Evolutionary conservation across 1,140 invertebrate genomes (phyloP), one percentile per base, ranked within the genome.

Genomic region (Ostrea denselamellosa): DNA sequence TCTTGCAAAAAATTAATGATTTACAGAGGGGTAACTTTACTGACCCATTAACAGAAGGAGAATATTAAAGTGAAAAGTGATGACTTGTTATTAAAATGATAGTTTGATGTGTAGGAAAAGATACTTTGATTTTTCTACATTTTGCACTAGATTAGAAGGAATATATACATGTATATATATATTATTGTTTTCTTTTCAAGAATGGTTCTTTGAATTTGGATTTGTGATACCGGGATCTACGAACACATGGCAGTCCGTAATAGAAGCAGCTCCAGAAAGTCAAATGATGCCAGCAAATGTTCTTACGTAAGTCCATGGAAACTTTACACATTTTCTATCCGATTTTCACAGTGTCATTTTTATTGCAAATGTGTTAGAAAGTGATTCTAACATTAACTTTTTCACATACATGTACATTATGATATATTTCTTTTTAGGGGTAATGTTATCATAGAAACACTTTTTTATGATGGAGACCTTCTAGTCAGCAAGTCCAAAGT

Each of bases 201-300:
- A 99, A 95, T 99, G 99, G 99, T 98, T 97, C 94, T 99, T 99
- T 95, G 98, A 99, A 94, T 99, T 99, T 96, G 99, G 99, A 65
- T 99, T 98, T 95, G 99, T 99, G 0, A 99, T 99, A 93, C 98
- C 98, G 25, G 98, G 98, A 92, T 99, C 99, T 25, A 99, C 98
- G 71, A 99, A 99, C 95, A 99, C 99, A 7, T 99, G 99, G 99
- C 98, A 99, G 95, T 99, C 97, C 87, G 96, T 98, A 25, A 99
- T 99, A 91, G 98, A 99, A 96, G 98, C 99, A 58, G 99, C 99
- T 0, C 99, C 99, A 4, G 99, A 99, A 95, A 99, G 98, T 89
- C 98, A 99, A 96, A 99, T 99, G 99, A 99, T 99, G 98, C 99
- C 99, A 68, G 98, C 99, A 2, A 98, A 98, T 95, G 96, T 99